Base-by-base conservation (phyloP, 2,888 invertebrate species). In the Idaea aversata region DNA sequence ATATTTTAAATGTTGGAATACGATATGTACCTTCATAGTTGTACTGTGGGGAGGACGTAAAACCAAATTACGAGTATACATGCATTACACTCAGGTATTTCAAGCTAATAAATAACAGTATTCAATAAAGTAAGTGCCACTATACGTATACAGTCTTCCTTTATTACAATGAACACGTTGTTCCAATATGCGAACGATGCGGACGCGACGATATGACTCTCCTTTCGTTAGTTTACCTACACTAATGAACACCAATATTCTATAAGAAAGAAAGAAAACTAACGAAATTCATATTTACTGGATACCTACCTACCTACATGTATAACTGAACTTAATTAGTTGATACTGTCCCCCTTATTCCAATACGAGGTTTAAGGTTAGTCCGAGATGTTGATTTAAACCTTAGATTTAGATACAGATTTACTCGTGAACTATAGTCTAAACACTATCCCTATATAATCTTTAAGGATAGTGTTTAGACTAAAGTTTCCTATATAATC, bases 1-100 rank as follows among this genome's bases (percentile, higher is more conserved):
- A 86, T 86, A 84, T 81, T 87, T 73, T 85, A 87, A 88, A 89
- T 87, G 87, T 87, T 88, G 81, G 79, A 82, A 85, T 84, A 85
- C 83, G 84, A 86, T 87, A 84, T 81, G 76, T 76, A 80, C 84
- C 84, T 84, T 80, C 82, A 79, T 80, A 80, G 83, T 77, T 72
- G 79, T 82, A 80, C 81, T 83, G 75, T 73, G 79, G 80, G 80
- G 75, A 76, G 81, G 73, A 81, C 85, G 80, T 88, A 85, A 88
- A 87, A 85, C 81, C 78, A 81, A 84, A 87, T 86, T 85, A 85
- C 79, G 78, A 83, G 82, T 79, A 75, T 75, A 25, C 25, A 75
- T 77, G 77, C 79, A 80, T 77, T 78, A 79, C 78, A 74, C 78
- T 74, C 70, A 66, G 70, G 70, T 74, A 76, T 81, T 79, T 68